Evolutionary conservation across 1,140 invertebrate species (phyloP).

Genomic region (Dolichoris vasculosae): DNA sequence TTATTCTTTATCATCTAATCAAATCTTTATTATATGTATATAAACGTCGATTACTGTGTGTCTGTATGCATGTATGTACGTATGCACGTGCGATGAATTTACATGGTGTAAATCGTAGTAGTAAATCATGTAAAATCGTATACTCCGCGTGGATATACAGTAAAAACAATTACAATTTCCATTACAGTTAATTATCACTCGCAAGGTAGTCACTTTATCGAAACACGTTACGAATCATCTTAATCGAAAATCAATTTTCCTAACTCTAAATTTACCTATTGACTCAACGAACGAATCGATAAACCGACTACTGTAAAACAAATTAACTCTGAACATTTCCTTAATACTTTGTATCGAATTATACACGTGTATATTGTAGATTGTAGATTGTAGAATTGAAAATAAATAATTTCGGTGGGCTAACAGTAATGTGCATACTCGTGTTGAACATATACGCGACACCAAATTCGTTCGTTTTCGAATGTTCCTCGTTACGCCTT

Average conservation of each 20-base stretch:
- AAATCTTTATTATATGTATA: conserved; percentile 51
- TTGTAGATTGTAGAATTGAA: conserved; percentile 26
- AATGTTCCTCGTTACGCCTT: conserved; percentile 8
- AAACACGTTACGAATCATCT: conserved; percentile 24
- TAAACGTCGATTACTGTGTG: conserved; percentile 46
- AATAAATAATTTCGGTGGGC: conserved; percentile 49
- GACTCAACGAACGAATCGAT: conserved; percentile 58
- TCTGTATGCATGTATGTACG: conserved; percentile 27
- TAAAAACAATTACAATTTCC: conserved; percentile 40
- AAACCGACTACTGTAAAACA: conserved; percentile 36
- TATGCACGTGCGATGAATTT: conserved; percentile 49
- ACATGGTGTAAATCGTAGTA: too few relatives aligned
- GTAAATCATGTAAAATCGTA: conserved; percentile 51
- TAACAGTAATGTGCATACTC: conserved; percentile 34
- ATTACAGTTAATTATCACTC: conserved; percentile 37
- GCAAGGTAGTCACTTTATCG: conserved; percentile 16
- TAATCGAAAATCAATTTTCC: conserved; percentile 40
- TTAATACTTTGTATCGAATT: conserved; percentile 37
- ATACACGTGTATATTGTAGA: too few relatives aligned
- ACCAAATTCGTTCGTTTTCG: conserved; percentile 28
- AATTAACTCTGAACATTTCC: conserved; percentile 49
- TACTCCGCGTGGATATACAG: conserved; percentile 31
- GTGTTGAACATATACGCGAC: conserved; percentile 17
- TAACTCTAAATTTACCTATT: conserved; percentile 61
- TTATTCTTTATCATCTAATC: conserved; percentile 57